Conservation (phyloP, 2,113 vertebrate genomes). For the Formicarius rufipectus region DNA sequence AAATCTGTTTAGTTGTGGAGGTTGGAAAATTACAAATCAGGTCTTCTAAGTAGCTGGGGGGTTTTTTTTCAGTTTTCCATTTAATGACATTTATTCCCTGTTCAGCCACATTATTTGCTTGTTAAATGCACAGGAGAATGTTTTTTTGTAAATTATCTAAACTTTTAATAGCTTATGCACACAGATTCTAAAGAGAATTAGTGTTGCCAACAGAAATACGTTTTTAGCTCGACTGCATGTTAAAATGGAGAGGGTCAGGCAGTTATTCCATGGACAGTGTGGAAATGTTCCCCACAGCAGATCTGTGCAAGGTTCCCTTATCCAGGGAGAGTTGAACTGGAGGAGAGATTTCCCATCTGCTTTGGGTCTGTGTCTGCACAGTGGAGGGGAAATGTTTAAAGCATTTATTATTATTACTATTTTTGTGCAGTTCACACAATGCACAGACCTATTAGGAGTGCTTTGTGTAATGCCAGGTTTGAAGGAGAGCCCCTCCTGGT, state of each 20-base stretch:
- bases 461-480: not conserved
- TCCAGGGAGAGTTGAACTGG: not conserved
- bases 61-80: not conserved
- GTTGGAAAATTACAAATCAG: conserved; percentile 48
- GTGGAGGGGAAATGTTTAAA: not conserved
- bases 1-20: conserved; percentile 39
- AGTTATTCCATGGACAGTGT: not conserved
- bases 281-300: not conserved
- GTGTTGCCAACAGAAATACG: not conserved
- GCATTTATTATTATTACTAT: not conserved
- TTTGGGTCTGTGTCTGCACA: not conserved
- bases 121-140: conserved; percentile 36
- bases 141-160: not conserved
- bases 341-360: not conserved
- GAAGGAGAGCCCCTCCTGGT: not conserved
- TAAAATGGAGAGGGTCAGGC: not conserved
- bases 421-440: not conserved
- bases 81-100: conserved; percentile 26
- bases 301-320: not conserved
- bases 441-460: rapidly evolving
- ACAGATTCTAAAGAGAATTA: not conserved
- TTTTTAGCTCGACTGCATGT: not conserved
- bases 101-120: conserved; percentile 37
- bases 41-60: not conserved
- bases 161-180: conserved; percentile 1